Base-by-base conservation (phyloP, 2,797 vertebrate species). In the Trachops cirrhosus region DNA sequence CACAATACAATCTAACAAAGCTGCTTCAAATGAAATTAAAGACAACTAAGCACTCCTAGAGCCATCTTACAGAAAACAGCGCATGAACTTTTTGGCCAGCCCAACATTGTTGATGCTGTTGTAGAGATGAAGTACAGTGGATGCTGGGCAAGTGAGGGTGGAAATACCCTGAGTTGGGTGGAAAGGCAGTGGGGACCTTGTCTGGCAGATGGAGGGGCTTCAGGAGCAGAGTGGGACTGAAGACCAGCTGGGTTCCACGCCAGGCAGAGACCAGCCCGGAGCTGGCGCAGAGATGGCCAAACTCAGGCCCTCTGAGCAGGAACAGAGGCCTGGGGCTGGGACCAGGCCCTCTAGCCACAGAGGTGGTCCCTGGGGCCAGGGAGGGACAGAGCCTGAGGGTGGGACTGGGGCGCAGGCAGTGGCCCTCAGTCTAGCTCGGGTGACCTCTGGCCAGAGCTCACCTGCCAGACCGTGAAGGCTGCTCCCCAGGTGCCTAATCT, bases 71-170 rank as follows among this genome's bases (percentile, higher is more conserved):
- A 26, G 59, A 29, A n/a, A 64, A 64, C 10, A 16, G 2, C 32
- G 11, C 16, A 64, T 8, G 62, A 18, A 64, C 62, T 32, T 62
- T 32, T 14, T 32, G 59, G 59, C 59, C 59, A 6, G 15, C 59
- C 29, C 59, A 16, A 3, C 32, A 1, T n/a, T 75, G 9, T 3
- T 0, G 5, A 48, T 14, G 37, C 32, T 11, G 37, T 1, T 46
- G 8, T 3, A 1, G 5, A 6, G 68, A 52, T 8, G 4, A 71
- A 3, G 29, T 10, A 24, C 4, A 6, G 14, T 1, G 26, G 39
- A 3, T 29, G 74, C 86, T 39, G 59, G 68, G 32, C 24, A 18
- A 16, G 29, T 8, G 46, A 29, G 24, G 11, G 10, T 16, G 16
- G 0, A 12, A 2, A 18, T 15, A 18, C n/a, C 57, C n/a, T 32